Base-by-base conservation (phyloP, 2,888 invertebrate species). In the Diarsia mendica region DNA sequence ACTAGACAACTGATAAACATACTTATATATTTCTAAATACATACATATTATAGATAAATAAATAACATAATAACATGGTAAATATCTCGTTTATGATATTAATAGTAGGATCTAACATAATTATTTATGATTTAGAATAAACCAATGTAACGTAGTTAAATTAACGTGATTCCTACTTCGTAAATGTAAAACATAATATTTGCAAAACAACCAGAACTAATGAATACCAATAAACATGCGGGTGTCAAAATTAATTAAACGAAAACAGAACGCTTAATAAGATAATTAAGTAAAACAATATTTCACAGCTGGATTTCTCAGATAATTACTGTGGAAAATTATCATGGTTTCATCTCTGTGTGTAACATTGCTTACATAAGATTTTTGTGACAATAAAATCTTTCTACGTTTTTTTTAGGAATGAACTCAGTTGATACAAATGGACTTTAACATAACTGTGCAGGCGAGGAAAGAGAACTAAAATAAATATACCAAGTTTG, bases 251-350 rank as follows among this genome's bases (percentile, higher is more conserved):
- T 68, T 77, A 77, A 75, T 70, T 72, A 72, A 77, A 70, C 33
- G 48, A 51, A 74, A 72, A 64, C 20, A 63, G 18, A 68, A 65
- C 39, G 33, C 48, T 75, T 71, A 77, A 60, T 68, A 67, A 44
- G 46, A 53, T 72, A 83, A 77, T 80, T 75, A 71, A 48, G 9
- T 55, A 49, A 58, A 39, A 55, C 55, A 46, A 72, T 67, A 70
- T 80, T 79, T 79, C n/a, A 63, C 64, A 20, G 66, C 64, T 68
- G 20, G 8, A 61, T 67, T 64, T 74, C 65, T 63, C 39, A 11
- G 49, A 75, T 78, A 79, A 81, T 81, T 71, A 60, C 65, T 39
- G 44, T 11, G 39, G 28, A 33, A 60, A 74, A 72, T 75, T 49
- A 71, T 73, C 11, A 39, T 28, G 10, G 15, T 68, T 49, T 53